Evolutionary conservation across 2,113 vertebrate genomes (phyloP).

Genomic region (Solea solea): DNA sequence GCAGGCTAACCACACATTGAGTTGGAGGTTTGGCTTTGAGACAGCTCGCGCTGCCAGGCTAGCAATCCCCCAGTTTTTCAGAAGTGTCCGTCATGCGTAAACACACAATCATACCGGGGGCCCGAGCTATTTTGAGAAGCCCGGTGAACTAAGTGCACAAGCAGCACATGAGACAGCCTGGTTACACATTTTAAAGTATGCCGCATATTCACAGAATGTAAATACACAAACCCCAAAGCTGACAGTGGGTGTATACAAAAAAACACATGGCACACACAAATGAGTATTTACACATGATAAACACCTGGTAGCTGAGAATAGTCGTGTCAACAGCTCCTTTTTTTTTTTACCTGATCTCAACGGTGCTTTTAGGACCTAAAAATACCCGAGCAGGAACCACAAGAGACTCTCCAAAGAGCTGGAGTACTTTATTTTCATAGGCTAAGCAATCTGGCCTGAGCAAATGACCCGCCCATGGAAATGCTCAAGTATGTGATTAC

Average conservation of each 20-base stretch:
- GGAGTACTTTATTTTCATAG: constrained; percentile 53
- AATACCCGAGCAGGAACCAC: constrained; percentile 28
- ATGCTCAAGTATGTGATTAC: neutral
- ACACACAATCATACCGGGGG: constrained; percentile 64
- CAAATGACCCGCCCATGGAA: constrained; percentile 32
- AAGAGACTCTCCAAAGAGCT: constrained; percentile 17
- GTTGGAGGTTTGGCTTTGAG: constrained; percentile 60
- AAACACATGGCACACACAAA: constrained; percentile 33
- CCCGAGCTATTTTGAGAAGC: constrained; percentile 68
- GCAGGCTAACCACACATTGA: constrained; percentile 72
- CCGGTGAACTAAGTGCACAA: constrained; percentile 43
- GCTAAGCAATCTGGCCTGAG: constrained; percentile 62
- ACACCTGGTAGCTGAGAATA: constrained; percentile 66
- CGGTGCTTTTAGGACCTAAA: constrained; percentile 45
- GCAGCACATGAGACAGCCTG: constrained; percentile 30
- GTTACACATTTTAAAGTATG: constrained; percentile 48
- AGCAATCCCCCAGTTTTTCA: constrained; percentile 36
- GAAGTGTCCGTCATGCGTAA: constrained; percentile 71
- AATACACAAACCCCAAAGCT: constrained; percentile 48
- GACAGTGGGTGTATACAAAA: constrained; percentile 31
- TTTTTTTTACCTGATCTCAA: constrained; percentile 51
- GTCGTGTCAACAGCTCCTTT: constrained; percentile 39
- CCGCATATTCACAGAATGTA: constrained; percentile 29
- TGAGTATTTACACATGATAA: constrained; percentile 69
- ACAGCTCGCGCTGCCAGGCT: constrained; percentile 53